Evolutionary conservation across 2,797 vertebrate genomes (phyloP), one percentile per base, ranked within the genome.

Genomic region (Apogon talboti): DNA sequence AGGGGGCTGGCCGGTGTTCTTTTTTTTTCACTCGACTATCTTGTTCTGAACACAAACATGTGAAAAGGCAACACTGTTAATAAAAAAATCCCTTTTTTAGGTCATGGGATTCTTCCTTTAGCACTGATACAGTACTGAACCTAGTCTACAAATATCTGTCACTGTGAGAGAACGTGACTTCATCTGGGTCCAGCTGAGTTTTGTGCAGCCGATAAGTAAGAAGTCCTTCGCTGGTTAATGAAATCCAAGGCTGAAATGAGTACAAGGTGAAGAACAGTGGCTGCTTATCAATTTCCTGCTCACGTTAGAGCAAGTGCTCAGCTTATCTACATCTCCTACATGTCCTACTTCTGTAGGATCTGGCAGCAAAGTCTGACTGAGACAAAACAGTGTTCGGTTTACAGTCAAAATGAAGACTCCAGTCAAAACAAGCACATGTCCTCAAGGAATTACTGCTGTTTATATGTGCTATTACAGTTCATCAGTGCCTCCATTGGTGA

Each of bases 31-130:
- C 62, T 56, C 71, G 59, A 72, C 74, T 78, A 82, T 82, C 74
- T 84, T 82, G 76, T 86, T 90, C 71, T 67, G 77, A 85, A 71
- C 48, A 74, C 78, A 85, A 83, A 85, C 52, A 86, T 47, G 59
- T 78, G 74, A 84, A 79, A 90, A 87, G 65, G 75, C 83, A 88
- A 79, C 73, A 74, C 55, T 55, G 76, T 84, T 70, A 66, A 74
- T 73, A 59, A 69, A 79, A 91, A 91, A 93, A 89, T 91, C 91
- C 89, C 87, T 93, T 92, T 35, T 55, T 91, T 84, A 85, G 85
- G 88, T 87, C 85, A 80, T 52, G 75, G 81, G 81, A 73, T 69
- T 77, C 76, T 78, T 78, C 66, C 9, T 40, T 60, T 33, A 49
- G 59, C 79, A 77, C 74, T 77, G 69, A 89, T 50, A 77, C 51